Percentiles rank a stretch among this genome's conserved stretches.
phyloP scores from a whole-genome alignment of 2,888 invertebrate species.

The Selenia dentaria region DNA sequence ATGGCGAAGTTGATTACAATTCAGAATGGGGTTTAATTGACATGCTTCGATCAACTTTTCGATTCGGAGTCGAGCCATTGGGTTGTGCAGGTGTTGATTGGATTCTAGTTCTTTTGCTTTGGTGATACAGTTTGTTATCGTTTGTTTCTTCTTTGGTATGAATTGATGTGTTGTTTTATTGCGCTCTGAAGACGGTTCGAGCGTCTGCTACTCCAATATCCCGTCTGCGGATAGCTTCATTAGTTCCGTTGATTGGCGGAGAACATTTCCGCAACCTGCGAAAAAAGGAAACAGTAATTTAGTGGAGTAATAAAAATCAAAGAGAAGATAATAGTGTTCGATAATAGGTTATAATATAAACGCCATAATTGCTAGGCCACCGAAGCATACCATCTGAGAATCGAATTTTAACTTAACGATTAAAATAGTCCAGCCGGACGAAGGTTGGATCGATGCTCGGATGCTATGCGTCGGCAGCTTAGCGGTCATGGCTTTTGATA shows the following conservation, averaged over 20 bases:
- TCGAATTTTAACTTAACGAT: too few relatives aligned
- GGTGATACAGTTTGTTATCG: slow-evolving; percentile 57
- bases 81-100: slow-evolving; percentile 47
- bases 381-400: too few relatives aligned
- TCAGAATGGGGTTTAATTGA: slow-evolving; percentile 69
- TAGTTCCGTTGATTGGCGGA: slow-evolving; percentile 71
- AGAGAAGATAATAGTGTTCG: slow-evolving; percentile 5
- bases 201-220: slow-evolving; percentile 77
- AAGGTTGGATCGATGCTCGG: too few relatives aligned
- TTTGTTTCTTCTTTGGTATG: slow-evolving; percentile 42
- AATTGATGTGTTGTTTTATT: slow-evolving; percentile 72
- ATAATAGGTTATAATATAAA: too few relatives aligned
- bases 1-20: slow-evolving; percentile 65
- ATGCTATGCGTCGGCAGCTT: too few relatives aligned
- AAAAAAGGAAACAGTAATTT: slow-evolving; percentile 59
- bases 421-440: too few relatives aligned
- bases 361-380: too few relatives aligned
- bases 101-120: slow-evolving; percentile 46
- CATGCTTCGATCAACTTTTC: slow-evolving; percentile 69
- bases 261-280: slow-evolving; percentile 59
- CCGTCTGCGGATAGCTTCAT: slow-evolving; percentile 80
- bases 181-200: slow-evolving; percentile 59
- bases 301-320: slow-evolving; percentile 25
- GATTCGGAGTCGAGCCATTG: slow-evolving; percentile 68
- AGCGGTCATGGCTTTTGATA: too few relatives aligned